Conservation (phyloP, 2,888 invertebrate genomes). For the Mactromeris polynyma region DNA sequence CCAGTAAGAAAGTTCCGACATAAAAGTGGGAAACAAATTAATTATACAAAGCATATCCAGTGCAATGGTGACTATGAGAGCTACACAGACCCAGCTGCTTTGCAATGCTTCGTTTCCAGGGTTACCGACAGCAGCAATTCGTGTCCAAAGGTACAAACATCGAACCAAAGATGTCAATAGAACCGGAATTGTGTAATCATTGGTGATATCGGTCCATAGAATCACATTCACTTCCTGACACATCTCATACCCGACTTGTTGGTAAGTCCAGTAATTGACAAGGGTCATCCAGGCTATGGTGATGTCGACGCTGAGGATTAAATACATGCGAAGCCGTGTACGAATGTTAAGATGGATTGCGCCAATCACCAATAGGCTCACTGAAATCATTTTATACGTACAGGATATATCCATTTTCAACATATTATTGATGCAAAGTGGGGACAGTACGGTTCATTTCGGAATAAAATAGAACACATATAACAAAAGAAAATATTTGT, state of each 20-base stretch:
- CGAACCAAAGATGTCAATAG: not conserved
- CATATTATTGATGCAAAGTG: too few relatives aligned
- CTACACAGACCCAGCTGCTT: not conserved
- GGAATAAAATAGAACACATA: too few relatives aligned
- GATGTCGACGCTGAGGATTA: not conserved
- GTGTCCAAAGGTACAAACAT: not conserved
- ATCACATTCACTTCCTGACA: constrained; percentile 20
- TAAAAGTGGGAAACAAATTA: not conserved
- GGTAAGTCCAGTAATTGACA: constrained; percentile 20
- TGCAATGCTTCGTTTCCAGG: not conserved
- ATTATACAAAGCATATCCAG: not conserved
- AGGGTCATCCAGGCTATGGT: not conserved
- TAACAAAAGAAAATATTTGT: too few relatives aligned
- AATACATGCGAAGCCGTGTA: not conserved
- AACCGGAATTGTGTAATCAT: not conserved
- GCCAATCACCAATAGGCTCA: not conserved
- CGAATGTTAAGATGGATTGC: not conserved
- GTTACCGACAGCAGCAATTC: not conserved
- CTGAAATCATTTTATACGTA: not conserved
- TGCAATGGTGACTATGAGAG: not conserved
- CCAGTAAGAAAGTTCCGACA: constrained; percentile 20
- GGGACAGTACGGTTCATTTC: too few relatives aligned
- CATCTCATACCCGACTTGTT: not conserved
- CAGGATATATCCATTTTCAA: too few relatives aligned
- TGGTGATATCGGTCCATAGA: constrained; percentile 17